Evolutionary conservation across 2,888 invertebrate species (phyloP), one percentile per base, ranked within the genome.

Genomic region (Abrostola tripartita): DNA sequence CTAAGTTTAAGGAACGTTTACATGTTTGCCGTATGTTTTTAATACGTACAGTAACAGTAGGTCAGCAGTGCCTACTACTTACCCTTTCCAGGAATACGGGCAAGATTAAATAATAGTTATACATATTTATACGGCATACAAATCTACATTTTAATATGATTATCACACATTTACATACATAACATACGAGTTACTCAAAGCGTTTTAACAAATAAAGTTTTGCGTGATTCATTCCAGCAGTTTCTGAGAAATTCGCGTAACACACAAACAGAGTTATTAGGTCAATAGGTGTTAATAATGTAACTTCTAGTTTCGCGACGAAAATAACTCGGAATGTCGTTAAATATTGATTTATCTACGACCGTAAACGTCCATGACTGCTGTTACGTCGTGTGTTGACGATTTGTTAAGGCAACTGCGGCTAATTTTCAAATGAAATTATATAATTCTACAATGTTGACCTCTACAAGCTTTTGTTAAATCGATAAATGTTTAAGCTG

Each of bases 201-300:
- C 7, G 44, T n/a, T 14, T 24, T 24, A 24, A 44, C 7, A 47
- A 24, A 9, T 14, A 14, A 47, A 47, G 5, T 5, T 5, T 14
- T 24, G 24, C 51, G 51, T 51, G 51, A 11, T 6, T 5, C 5
- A 35, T 24, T n/a, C 11, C 36, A 8, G 50, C 36, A 50, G 35
- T 50, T 50, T 36, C 50, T 11, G 35, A 50, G 50, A 11, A 24
- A 49, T 50, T 36, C 50, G 50, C 50, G 35, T 35, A 50, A 50
- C 50, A 50, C 10, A 50, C 36, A 9, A 24, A 24, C 24, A 24
- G 4, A 44, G 44, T 44, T 14, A 8, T 44, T 8, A 6, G 12
- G 12, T 12, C 42, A 44, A 14, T 44, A 14, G 14, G 12, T 24
- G 24, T 24, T 24, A 24, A 24, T 44, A 12, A 14, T 44, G 14